Percentiles rank a stretch among this genome's conserved stretches.
phyloP scores from a whole-genome alignment of 2,113 vertebrate genomes.

The Psammodynastes pulverulentus region DNA sequence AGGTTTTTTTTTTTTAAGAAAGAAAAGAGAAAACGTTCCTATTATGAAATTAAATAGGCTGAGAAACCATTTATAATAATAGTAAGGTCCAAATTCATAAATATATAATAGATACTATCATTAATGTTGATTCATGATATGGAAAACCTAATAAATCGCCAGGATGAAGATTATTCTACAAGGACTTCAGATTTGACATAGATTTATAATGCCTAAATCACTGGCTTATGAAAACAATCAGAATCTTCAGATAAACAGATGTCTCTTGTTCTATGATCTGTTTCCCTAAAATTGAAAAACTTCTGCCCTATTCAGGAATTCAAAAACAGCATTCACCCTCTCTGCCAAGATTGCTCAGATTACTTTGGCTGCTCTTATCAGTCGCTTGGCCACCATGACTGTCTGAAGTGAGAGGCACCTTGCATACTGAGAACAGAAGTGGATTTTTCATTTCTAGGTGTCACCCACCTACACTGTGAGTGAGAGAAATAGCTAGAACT shows the following conservation, averaged over 20 bases:
- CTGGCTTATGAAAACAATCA: not conserved
- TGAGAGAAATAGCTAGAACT: not conserved
- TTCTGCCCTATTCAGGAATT: not conserved
- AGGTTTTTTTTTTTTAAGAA: not conserved
- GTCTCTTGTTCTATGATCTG: not conserved
- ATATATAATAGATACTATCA: not conserved
- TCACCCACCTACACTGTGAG: not conserved
- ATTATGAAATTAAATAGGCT: not conserved
- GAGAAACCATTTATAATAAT: conserved; percentile 1
- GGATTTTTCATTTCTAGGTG: not conserved
- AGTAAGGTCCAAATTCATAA: not conserved
- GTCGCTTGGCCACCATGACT: not conserved
- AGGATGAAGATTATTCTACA: not conserved
- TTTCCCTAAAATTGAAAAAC: not conserved
- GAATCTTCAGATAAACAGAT: not conserved
- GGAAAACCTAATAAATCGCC: not conserved
- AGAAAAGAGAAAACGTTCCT: not conserved
- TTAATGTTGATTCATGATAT: not conserved
- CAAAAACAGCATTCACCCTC: not conserved
- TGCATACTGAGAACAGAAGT: not conserved
- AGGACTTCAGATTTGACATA: not conserved
- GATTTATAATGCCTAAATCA: not conserved
- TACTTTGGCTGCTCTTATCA: not conserved
- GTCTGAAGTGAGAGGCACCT: not conserved
- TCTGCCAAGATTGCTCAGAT: not conserved